Evolutionary conservation across 2,797 vertebrate genomes (phyloP).

Genomic region (Eurystomus glaucurus): DNA sequence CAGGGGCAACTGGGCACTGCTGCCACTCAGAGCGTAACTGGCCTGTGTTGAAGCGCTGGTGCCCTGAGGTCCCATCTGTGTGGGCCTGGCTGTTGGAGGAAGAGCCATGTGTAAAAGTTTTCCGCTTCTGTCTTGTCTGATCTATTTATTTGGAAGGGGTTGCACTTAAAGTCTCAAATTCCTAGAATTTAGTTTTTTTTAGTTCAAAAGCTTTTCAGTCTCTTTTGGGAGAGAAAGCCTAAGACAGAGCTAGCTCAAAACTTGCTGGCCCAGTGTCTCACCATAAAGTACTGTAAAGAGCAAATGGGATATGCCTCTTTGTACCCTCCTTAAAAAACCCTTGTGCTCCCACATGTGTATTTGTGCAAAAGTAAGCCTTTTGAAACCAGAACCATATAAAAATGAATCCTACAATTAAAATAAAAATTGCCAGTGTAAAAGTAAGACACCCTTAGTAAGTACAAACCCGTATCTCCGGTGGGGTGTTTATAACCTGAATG

Average conservation of each 20-base stretch:
- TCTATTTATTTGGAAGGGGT: neutral
- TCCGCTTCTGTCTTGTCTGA: neutral
- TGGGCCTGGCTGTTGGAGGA: neutral
- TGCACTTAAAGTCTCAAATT: neutral
- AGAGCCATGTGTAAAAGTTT: neutral
- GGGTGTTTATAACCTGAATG: neutral
- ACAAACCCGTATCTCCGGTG: neutral
- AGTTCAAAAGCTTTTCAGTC: neutral
- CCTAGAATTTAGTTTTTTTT: neutral
- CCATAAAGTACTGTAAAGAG: neutral
- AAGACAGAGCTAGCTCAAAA: neutral
- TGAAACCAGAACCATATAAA: conserved; percentile 7
- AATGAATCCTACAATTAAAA: conserved; percentile 1
- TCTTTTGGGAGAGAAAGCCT: neutral
- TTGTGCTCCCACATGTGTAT: neutral
- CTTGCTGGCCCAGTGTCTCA: neutral
- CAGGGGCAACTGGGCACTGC: too few relatives aligned
- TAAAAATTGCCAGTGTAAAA: neutral
- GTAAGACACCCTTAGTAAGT: neutral
- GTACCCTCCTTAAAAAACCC: neutral
- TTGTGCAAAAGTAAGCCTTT: neutral
- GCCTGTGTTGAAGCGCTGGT: accelerated
- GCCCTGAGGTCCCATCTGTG: too few relatives aligned
- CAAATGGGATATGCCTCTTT: neutral
- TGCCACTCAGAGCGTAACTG: neutral